phyloP scores from a whole-genome alignment of 2,113 vertebrate genomes.

The Etheostoma spectabile region DNA sequence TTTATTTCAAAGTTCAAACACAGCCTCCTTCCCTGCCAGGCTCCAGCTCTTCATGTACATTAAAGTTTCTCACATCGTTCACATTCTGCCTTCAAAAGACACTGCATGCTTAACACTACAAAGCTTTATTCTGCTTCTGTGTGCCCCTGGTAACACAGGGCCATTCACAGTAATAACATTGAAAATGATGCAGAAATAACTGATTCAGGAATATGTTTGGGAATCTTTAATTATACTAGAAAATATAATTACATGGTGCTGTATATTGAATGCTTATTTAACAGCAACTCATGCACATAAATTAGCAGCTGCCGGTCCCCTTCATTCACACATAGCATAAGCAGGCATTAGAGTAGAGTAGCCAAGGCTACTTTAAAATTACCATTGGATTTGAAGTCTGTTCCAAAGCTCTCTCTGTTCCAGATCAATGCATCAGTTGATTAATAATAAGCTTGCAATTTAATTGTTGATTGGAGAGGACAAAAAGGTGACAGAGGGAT shows the following conservation, averaged over 20 bases:
- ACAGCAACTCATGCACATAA: conserved; percentile 15
- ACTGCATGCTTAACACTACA: neutral
- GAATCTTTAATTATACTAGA: conserved; percentile 5
- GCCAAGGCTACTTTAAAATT: neutral
- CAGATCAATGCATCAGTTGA: conserved; percentile 41
- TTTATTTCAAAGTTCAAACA: conserved; percentile 21
- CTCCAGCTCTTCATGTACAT: neutral
- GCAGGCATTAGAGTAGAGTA: neutral
- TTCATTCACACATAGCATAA: conserved; percentile 9
- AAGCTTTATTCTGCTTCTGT: neutral
- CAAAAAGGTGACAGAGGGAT: conserved; percentile 24
- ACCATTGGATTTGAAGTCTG: neutral
- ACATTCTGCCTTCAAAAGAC: neutral
- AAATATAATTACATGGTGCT: conserved; percentile 7
- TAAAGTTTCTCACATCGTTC: neutral
- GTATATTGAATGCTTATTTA: neutral
- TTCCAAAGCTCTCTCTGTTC: conserved; percentile 15
- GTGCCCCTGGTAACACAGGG: neutral
- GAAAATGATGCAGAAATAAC: neutral
- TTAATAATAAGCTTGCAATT: conserved; percentile 19
- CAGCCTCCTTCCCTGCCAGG: neutral
- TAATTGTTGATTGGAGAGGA: conserved; percentile 27
- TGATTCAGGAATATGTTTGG: neutral
- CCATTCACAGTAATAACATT: neutral
- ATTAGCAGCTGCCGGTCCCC: conserved; percentile 38